phyloP scores from a whole-genome alignment of 2,888 invertebrate species.

The Diaperis boleti region DNA sequence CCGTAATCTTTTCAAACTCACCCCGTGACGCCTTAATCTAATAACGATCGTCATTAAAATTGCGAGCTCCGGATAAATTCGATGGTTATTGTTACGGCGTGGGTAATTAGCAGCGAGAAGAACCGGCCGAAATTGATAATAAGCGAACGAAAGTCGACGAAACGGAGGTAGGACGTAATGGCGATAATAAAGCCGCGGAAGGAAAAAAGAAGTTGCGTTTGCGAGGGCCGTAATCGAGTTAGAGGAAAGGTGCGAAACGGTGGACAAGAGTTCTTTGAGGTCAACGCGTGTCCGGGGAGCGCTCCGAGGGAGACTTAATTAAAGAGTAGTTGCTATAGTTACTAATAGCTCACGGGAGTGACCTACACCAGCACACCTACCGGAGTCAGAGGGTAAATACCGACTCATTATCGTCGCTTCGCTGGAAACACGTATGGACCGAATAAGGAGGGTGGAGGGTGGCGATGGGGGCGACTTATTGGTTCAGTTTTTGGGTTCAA shows the following conservation, averaged over 20 bases:
- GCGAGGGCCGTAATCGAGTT: constrained; percentile 38
- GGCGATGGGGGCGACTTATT: neutral
- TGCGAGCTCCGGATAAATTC: constrained; percentile 57
- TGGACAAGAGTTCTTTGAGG: constrained; percentile 56
- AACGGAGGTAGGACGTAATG: constrained; percentile 56
- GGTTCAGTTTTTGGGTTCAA: too few relatives aligned
- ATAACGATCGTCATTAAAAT: constrained; percentile 61
- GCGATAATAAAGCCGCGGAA: constrained; percentile 55
- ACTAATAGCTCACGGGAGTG: constrained; percentile 58
- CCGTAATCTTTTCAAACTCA: constrained; percentile 59
- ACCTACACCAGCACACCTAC: constrained; percentile 51
- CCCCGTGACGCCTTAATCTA: constrained; percentile 59
- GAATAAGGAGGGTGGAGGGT: neutral
- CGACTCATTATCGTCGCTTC: constrained; percentile 46
- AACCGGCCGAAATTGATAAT: constrained; percentile 60
- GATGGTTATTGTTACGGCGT: constrained; percentile 60
- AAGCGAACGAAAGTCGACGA: constrained; percentile 54
- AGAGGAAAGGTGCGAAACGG: constrained; percentile 53
- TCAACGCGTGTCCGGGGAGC: constrained; percentile 54
- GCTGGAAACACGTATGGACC: constrained; percentile 18
- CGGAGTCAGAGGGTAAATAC: constrained; percentile 54
- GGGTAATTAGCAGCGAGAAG: constrained; percentile 55
- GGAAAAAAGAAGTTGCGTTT: constrained; percentile 35
- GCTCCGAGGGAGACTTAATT: constrained; percentile 57
- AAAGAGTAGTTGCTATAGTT: constrained; percentile 61